Conservation (phyloP, 1,140 invertebrate species). For the Riptortus pedestris region DNA sequence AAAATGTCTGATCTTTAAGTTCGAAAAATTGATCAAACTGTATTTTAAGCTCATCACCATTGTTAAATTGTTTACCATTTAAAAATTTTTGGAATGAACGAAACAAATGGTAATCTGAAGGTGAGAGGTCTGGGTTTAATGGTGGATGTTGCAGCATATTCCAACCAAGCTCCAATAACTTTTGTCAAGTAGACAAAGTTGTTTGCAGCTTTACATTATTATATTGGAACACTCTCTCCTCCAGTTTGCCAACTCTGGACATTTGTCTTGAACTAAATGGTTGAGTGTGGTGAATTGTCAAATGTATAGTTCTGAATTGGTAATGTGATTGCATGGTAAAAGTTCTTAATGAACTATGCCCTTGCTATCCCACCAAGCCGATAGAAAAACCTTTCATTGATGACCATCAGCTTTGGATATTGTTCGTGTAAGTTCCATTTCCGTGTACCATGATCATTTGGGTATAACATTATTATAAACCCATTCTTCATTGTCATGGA, state of each 20-base stretch:
- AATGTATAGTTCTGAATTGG: too few species aligned
- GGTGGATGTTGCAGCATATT: constrained; percentile 39
- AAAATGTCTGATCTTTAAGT: constrained; percentile 30
- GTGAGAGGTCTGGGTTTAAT: constrained; percentile 39
- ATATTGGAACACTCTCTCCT: constrained; percentile 35
- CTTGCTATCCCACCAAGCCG: too few species aligned
- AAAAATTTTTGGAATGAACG: constrained; percentile 31
- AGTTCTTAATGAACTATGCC: too few species aligned
- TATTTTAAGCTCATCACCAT: constrained; percentile 25
- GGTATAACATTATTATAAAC: too few species aligned
- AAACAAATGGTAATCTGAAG: constrained; percentile 39
- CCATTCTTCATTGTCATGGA: too few species aligned
- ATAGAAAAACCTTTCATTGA: too few species aligned
- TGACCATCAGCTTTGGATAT: too few species aligned
- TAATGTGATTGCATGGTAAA: too few species aligned
- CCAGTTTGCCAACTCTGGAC: constrained; percentile 35
- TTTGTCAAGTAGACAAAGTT: constrained; percentile 29
- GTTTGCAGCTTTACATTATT: constrained; percentile 37
- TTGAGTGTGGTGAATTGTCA: constrained; percentile 31
- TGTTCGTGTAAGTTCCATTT: too few species aligned
- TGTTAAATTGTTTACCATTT: constrained; percentile 27
- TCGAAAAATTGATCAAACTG: constrained; percentile 31
- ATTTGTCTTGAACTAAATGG: constrained; percentile 33
- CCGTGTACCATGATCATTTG: too few species aligned
- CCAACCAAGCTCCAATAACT: constrained; percentile 36